phyloP scores from a whole-genome alignment of 2,797 vertebrate genomes.

The Oophaga sylvatica region DNA sequence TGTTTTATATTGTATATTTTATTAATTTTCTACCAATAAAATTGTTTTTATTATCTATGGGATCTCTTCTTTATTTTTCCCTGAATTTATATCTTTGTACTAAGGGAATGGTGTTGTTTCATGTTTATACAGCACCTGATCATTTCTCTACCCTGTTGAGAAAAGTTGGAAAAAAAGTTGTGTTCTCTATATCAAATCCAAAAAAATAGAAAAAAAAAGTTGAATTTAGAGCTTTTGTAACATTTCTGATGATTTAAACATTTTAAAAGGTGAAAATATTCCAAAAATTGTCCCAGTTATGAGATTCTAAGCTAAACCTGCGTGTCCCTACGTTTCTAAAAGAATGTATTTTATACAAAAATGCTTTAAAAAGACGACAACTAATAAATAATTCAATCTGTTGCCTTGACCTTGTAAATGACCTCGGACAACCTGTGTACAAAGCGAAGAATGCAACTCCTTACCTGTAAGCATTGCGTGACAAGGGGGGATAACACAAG shows the following conservation, averaged over 20 bases:
- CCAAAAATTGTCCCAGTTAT: not conserved
- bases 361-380: not conserved
- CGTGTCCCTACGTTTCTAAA: not conserved
- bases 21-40: too few relatives aligned
- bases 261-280: not conserved
- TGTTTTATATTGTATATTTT: too few relatives aligned
- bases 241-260: not conserved
- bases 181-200: too few relatives aligned
- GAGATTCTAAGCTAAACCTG: not conserved
- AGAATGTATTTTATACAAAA: not conserved
- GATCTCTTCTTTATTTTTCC: too few relatives aligned
- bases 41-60: too few relatives aligned
- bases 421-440: constrained; percentile 22
- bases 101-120: too few relatives aligned
- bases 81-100: too few relatives aligned
- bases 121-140: too few relatives aligned
- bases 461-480: constrained; percentile 43
- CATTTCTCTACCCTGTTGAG: too few relatives aligned
- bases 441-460: constrained; percentile 6
- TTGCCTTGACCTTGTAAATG: constrained; percentile 11
- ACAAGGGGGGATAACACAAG: constrained; percentile 37
- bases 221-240: not conserved
- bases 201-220: not conserved
- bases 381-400: not conserved
- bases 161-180: too few relatives aligned